Conservation (phyloP, 2,113 vertebrate species). For the Cheilinus undulatus region DNA sequence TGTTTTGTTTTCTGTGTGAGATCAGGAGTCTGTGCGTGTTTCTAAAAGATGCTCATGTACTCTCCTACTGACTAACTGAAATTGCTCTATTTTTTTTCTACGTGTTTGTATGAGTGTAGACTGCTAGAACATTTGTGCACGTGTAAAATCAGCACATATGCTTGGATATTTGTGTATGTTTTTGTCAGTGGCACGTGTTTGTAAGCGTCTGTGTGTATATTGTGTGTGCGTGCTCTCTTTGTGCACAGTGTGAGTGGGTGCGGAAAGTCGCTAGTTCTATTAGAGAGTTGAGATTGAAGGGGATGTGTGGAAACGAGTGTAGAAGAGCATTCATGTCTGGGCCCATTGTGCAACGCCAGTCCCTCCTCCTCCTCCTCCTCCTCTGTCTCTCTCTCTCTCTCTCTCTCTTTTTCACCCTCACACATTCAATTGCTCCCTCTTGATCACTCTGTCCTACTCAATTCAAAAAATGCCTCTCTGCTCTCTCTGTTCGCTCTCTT, state of each 20-base stretch:
- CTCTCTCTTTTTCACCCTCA: constrained; percentile 45
- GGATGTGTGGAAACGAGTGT: constrained; percentile 79
- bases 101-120: constrained; percentile 27
- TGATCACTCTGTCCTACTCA: constrained; percentile 70
- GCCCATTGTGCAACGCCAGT: constrained; percentile 70
- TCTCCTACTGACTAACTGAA: constrained; percentile 21
- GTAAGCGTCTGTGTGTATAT: constrained; percentile 11
- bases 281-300: constrained; percentile 81
- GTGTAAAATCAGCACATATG: neutral
- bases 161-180: neutral
- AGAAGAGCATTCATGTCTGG: constrained; percentile 77
- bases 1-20: neutral
- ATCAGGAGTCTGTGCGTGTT: constrained; percentile 2
- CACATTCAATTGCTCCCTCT: constrained; percentile 71
- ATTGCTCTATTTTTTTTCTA: neutral
- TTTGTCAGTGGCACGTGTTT: constrained; percentile 15
- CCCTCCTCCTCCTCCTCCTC: constrained; percentile 12
- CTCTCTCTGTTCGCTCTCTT: constrained; percentile 18
- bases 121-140: neutral
- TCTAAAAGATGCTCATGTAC: constrained; percentile 12
- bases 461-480: constrained; percentile 58
- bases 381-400: constrained; percentile 37
- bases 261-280: constrained; percentile 69
- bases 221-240: constrained; percentile 17
- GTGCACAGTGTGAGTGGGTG: constrained; percentile 65